Evolutionary conservation across 2,888 invertebrate species (phyloP), one percentile per base, ranked within the genome.

Genomic region (Pecten maximus): DNA sequence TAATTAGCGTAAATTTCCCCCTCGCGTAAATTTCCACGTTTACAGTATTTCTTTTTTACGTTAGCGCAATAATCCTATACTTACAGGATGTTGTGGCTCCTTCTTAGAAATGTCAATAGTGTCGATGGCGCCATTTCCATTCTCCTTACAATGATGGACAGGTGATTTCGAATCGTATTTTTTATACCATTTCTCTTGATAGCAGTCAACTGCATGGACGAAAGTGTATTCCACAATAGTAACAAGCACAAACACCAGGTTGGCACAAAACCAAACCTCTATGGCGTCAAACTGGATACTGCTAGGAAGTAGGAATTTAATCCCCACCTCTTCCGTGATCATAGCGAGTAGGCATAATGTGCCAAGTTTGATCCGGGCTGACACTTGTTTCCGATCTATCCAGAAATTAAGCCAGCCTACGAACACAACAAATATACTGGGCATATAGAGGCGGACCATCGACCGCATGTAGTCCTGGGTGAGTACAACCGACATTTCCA

Each of bases 331-430:
- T 35, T 91, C 87, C 39, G 91, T 90, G 40, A 91, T 87, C 39
- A 91, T 87, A 3, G 90, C 88, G 44, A 88, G 87, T 8, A 90
- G 87, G 87, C 88, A 88, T 4, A 91, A 89, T 39, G 90, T 91
- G 10, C 90, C 90, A 19, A 91, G 90, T 19, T 88, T 88, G 40
- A 90, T 88, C 28, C 91, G 87, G 35, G 90, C 91, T 16, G 90
- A 88, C 0, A 87, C 88, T 35, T 90, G 87, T 23, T 88, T 88
- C 19, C 91, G 23, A 60, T 91, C 86, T 23, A 91, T 90, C 91
- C 91, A 91, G 90, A 91, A 91, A 16, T 87, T 88, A 40, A 88
- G 87, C 91, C 91, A 91, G 40, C 89, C 89, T 60, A 91, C 87
- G 50, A 88, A n/a, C 2, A 91, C 91, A 6, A 90, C 90, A 88